Base-by-base conservation (phyloP, 2,797 vertebrate genomes). In the Betta splendens region DNA sequence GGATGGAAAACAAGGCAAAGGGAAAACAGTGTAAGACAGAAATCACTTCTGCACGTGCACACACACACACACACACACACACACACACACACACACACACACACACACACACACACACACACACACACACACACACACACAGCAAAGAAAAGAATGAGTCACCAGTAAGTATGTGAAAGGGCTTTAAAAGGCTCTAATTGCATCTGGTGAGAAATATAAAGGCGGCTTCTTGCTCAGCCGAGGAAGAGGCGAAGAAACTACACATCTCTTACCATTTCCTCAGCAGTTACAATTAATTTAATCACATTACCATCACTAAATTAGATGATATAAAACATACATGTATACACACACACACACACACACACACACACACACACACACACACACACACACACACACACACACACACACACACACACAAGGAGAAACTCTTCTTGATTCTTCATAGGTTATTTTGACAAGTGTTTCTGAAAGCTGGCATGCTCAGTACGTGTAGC, bases 171-270 rank as follows among this genome's bases (percentile, higher is more conserved):
- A 50, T 80, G 79, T 77, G 74, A 83, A 84, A 88, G 64, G 72
- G 79, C 68, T 85, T 85, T 84, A 79, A 85, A 70, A 78, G 76
- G 71, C 77, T 82, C 73, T 85, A 86, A 90, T 84, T 87, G 78
- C 72, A 81, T 89, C 77, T 87, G 80, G 77, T 84, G 75, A 84
- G 84, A 80, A 84, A 84, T 77, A 75, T 60, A 83, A 84, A 85
- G 83, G 61, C 66, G 53, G 67, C 74, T 53, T 75, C 63, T 81
- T 72, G 68, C 75, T 69, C 68, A 66, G 72, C 85, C 63, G 69
- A 78, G 64, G 64, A 81, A 74, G 63, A 68, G 52, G 64, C 64
- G 46, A 49, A 63, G 31, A 57, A 72, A 72, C 57, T 58, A 51
- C 59, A 74, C 49, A 74, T 54, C 65, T 65, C 44, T 51, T 39